Evolutionary conservation across 2,888 invertebrate genomes (phyloP), one percentile per base, ranked within the genome.

Genomic region (Trichacis sp.): DNA sequence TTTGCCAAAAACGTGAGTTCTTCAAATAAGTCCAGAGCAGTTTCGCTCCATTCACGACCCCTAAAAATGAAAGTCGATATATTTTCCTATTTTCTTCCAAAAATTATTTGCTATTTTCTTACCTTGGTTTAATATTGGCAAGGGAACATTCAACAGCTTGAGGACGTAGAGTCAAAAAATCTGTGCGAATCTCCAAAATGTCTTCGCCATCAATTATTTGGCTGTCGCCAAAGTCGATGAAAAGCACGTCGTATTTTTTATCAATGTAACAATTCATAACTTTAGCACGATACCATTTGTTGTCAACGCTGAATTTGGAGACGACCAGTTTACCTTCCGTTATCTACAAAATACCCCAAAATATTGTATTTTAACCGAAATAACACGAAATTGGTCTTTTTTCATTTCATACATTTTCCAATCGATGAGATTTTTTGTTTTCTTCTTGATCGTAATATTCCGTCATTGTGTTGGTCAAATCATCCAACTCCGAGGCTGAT

Each of bases 61-160:
- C 81, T 80, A 54, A 17, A 69, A 24, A 8, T 24, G 8, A 24
- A 24, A 24, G 3, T 24, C 24, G 24, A 24, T 24, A 8, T 24
- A 24, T 24, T 24, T 24, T 24, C 24, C 4, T 24, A 24, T 24
- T 24, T 24, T 24, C 8, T 36, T 36, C 6, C 2, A 36, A 24
- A 24, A 8, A 24, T 24, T 24, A 6, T 29, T 36, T 36, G 14
- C 11, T 36, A n/a, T 36, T 36, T 36, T 36, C 9, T 12, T 12
- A 85, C 85, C 68, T 68, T 0, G 93, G 90, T 65, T 89, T 88
- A 5, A 95, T 88, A 61, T 91, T 91, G 4, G 92, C 91, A 68
- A 96, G 85, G 81, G 90, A 92, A 82, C 95, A 95, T 84, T 96
- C 95, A 81, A 96, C 91, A 0, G 96, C 96, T 88, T 96, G 92